Base-by-base conservation (phyloP, 2,797 vertebrate genomes). In the Tapera naevia region DNA sequence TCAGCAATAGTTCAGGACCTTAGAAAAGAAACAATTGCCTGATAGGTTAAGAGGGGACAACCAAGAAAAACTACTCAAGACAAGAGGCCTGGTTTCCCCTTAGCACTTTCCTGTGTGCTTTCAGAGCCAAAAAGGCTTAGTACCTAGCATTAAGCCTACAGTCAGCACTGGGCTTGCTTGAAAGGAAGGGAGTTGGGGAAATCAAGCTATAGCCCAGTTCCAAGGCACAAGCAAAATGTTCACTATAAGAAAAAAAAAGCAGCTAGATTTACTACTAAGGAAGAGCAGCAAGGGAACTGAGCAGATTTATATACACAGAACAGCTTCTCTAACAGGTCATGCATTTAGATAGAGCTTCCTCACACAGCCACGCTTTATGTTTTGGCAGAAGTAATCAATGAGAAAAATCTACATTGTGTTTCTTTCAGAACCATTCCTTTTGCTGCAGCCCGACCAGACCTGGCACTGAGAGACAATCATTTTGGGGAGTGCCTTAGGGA, bases 171-270 rank as follows among this genome's bases (percentile, higher is more conserved):
- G 93, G 89, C 93, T 94, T 91, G 83, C 80, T 89, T 92, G 82
- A 89, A 95, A 92, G 76, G 91, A 54, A 64, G 80, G 71, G 83
- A 58, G 32, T 24, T 73, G 70, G 95, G 94, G 91, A 96, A 96
- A 79, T 94, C 88, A 88, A 96, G 95, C 91, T 94, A 30, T n/a
- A 35, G 45, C 95, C 92, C 94, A 80, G 83, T 96, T 96, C 92
- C 91, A 97, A 97, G 96, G 96, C 95, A 97, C 95, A 95, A 95
- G 95, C 94, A 94, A 95, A 94, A 97, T 84, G 35, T 88, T 86
- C 87, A 95, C 96, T 83, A 7, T 17, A 90, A 82, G 24, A 46
- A 84, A 89, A 84, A 89, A 94, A 41, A 84, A 89, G 76, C 87
- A 94, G 50, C 72, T 21, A 79, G 80, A 76, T 11, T 71, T 56